A percentile compares a stretch with the other conserved stretches of the same genome.
Conservation (phyloP, 2,113 vertebrate species). For the Blennius ocellaris region DNA sequence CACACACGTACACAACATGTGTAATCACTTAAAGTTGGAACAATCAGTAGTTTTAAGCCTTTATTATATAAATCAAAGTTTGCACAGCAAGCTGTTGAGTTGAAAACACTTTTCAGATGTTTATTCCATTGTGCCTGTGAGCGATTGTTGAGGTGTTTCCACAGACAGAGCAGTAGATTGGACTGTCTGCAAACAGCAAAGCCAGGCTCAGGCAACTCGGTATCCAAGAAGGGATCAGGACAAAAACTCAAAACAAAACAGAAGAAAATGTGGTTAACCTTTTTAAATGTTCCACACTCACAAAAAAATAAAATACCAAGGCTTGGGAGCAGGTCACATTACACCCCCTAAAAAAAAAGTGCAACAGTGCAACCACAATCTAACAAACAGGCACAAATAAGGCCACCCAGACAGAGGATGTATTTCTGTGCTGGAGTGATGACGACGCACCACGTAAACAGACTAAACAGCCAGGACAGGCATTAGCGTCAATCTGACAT, state of each 20-base stretch:
- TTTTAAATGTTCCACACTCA: background rate
- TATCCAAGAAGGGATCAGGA: background rate
- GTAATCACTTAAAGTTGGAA: slow-evolving; percentile 44
- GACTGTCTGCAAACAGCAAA: background rate
- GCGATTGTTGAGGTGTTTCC: slow-evolving; percentile 29
- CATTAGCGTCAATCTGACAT: no score
- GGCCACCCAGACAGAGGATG: background rate
- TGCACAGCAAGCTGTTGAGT: background rate
- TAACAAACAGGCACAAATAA: no score
- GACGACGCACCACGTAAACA: background rate
- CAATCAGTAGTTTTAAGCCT: slow-evolving; percentile 33
- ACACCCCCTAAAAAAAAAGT: background rate
- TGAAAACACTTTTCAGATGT: slow-evolving; percentile 1
- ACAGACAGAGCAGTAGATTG: slow-evolving; percentile 1
- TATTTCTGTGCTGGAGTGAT: no score
- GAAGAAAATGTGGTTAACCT: background rate
- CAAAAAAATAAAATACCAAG: no score
- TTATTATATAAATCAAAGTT: slow-evolving; percentile 38
- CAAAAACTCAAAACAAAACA: background rate
- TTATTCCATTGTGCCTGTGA: slow-evolving; percentile 25
- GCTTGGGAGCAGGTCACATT: background rate
- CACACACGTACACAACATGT: slow-evolving; percentile 10
- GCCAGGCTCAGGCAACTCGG: background rate
- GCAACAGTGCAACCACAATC: no score
- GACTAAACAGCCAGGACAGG: background rate